A percentile compares a stretch with the other conserved stretches of the same genome.
Evolutionary conservation across 2,888 invertebrate species (phyloP).

Genomic region (Lutraria lutraria): DNA sequence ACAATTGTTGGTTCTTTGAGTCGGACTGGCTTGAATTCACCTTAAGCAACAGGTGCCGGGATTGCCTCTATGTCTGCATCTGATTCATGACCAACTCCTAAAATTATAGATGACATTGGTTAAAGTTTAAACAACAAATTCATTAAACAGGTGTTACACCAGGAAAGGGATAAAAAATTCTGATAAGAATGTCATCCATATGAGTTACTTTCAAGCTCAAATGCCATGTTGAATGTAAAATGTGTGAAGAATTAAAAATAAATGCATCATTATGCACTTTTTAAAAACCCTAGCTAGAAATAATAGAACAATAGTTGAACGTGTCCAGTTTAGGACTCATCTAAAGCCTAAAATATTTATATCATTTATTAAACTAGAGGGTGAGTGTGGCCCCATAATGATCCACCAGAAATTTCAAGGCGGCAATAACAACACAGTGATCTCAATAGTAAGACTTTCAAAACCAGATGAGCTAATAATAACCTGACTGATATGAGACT

Average conservation of each 20-base stretch:
- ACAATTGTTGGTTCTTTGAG: not conserved
- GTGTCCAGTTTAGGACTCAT: not conserved
- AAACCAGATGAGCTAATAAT: not conserved
- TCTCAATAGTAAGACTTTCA: not conserved
- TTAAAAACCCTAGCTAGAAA: too few species aligned
- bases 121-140: not conserved
- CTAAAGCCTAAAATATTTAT: too few species aligned
- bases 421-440: not conserved
- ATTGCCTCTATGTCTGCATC: not conserved
- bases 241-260: too few species aligned
- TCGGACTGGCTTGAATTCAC: not conserved
- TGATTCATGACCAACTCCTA: not conserved
- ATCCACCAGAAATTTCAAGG: not conserved
- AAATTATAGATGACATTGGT: too few species aligned
- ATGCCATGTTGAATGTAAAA: too few species aligned
- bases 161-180: too few species aligned
- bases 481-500: constrained; percentile 24
- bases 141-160: not conserved
- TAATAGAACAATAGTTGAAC: not conserved
- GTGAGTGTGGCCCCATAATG: not conserved
- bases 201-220: too few species aligned
- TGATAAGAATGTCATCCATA: too few species aligned
- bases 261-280: too few species aligned
- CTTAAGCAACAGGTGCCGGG: not conserved
- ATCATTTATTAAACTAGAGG: not conserved